phyloP scores from a whole-genome alignment of 1,140 invertebrate species.

The Philotrypesis tridentata region DNA sequence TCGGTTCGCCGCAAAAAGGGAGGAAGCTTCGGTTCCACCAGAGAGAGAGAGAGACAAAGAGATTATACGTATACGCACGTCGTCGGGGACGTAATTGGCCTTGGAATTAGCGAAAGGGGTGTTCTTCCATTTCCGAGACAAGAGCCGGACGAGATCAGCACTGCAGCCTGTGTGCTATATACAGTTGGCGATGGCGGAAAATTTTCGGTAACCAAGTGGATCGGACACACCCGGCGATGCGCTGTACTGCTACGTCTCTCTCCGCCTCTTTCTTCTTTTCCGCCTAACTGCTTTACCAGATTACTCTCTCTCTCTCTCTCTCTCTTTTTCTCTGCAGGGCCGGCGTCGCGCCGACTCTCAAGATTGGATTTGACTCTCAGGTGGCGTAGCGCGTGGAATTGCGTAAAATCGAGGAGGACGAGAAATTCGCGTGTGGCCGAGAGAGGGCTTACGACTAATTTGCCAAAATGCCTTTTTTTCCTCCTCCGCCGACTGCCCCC shows the following conservation, averaged over 20 bases:
- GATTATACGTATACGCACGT: conserved; percentile 45
- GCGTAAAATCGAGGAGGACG: not conserved
- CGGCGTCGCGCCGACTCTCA: no score
- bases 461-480: conserved; percentile 54
- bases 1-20: not conserved
- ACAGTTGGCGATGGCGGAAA: conserved; percentile 39
- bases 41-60: not conserved
- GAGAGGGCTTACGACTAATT: conserved; percentile 53
- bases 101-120: conserved; percentile 64
- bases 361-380: conserved; percentile 65
- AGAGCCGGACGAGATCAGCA: not conserved
- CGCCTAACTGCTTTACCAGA: conserved; percentile 65
- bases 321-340: no score
- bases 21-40: no score
- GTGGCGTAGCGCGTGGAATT: not conserved
- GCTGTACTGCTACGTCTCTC: no score
- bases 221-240: conserved; percentile 53
- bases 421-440: conserved; percentile 1
- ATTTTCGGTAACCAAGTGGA: conserved; percentile 61
- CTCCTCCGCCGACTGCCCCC: not conserved
- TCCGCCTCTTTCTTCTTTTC: conserved; percentile 33
- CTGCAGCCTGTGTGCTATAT: not conserved
- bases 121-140: conserved; percentile 12
- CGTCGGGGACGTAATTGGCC: conserved; percentile 63
- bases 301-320: no score